Evolutionary conservation across 1,140 invertebrate species (phyloP).

Genomic region (Tetranychus cinnabarinus): DNA sequence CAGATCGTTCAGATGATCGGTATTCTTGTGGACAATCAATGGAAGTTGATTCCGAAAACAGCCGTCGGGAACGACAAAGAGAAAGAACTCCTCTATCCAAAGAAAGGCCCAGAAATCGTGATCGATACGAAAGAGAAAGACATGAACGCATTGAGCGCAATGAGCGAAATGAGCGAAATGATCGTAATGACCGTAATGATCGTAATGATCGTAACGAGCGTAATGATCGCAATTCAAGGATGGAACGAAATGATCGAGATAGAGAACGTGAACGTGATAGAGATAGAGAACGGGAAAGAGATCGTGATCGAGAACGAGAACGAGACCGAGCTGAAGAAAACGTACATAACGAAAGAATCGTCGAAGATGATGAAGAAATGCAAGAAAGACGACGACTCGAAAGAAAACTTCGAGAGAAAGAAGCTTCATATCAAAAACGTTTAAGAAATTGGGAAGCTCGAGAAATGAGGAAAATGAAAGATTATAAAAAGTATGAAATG

Average conservation of each 20-base stretch:
- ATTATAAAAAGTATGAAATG: slow-evolving; percentile 70
- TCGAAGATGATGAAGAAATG: slow-evolving; percentile 59
- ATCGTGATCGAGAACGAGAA: slow-evolving; percentile 8
- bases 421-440: slow-evolving; percentile 64
- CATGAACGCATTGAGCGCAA: background rate
- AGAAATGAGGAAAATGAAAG: slow-evolving; percentile 73
- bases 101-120: no score
- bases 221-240: background rate
- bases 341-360: slow-evolving; percentile 36
- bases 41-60: no score
- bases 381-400: slow-evolving; percentile 71
- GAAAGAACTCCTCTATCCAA: background rate
- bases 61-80: background rate
- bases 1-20: background rate
- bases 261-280: slow-evolving; percentile 12
- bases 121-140: background rate
- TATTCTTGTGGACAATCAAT: no score
- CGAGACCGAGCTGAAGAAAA: slow-evolving; percentile 12
- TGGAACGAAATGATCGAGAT: slow-evolving; percentile 4
- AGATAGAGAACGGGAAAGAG: slow-evolving; percentile 9
- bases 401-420: slow-evolving; percentile 70
- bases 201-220: slow-evolving; percentile 6
- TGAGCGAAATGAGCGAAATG: slow-evolving; percentile 3
- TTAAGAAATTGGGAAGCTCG: slow-evolving; percentile 68
- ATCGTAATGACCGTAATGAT: slow-evolving; percentile 10